A percentile compares a stretch with the other conserved stretches of the same genome.
Evolutionary conservation across 2,113 vertebrate genomes (phyloP).

Genomic region (Todiramphus chloris): DNA sequence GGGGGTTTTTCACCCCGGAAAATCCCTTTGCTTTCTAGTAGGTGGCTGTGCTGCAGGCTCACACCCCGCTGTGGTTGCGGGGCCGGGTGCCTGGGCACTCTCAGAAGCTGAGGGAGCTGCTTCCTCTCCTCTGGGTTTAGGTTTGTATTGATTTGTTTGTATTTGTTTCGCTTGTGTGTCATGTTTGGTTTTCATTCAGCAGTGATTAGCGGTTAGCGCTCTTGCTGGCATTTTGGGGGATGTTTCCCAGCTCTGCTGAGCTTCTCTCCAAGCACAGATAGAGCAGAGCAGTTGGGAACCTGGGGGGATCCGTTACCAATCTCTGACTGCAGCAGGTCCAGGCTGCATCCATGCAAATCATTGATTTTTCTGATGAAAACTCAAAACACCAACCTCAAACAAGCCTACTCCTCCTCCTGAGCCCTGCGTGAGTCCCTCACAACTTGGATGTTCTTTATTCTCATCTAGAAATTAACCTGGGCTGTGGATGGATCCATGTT

Average conservation of each 20-base stretch:
- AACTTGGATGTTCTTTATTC: background rate
- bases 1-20: background rate
- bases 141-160: conserved; percentile 40
- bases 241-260: background rate
- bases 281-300: background rate
- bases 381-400: background rate
- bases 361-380: background rate
- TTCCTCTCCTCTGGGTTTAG: background rate
- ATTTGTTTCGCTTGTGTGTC: background rate
- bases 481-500: background rate
- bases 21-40: conserved; percentile 38
- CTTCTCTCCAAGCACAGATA: background rate
- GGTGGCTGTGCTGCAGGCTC: background rate
- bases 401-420: background rate
- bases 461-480: background rate
- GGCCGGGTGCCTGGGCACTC: rapidly evolving
- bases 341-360: background rate
- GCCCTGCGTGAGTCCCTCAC: background rate
- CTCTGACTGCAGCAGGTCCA: background rate
- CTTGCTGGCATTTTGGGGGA: conserved; percentile 12
- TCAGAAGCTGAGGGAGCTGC: background rate
- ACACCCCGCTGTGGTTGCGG: background rate
- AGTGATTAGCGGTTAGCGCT: background rate
- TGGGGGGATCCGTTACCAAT: background rate
- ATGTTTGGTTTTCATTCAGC: background rate